Base-by-base conservation (phyloP, 2,797 vertebrate genomes). In the Tragelaphus eurycerus region DNA sequence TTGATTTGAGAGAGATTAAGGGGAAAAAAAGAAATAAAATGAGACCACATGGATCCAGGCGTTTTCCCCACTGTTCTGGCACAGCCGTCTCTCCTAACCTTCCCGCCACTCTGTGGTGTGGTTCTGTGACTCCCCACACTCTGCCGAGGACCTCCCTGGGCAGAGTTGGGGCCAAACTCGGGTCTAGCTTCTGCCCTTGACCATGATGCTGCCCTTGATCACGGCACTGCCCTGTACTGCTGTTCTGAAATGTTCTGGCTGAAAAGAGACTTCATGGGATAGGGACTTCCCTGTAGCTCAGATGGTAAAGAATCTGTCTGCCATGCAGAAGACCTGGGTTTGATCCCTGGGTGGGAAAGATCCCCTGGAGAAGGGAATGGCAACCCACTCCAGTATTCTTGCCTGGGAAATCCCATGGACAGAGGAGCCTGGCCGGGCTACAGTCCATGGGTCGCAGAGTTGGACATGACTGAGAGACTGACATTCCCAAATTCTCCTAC, bases 121-220 rank as follows among this genome's bases (percentile, higher is more conserved):
- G 38, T 1, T 4, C 27, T 23, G 7, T 3, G 7, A 38, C 25
- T 4, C 15, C 6, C 17, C 57, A 38, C 7, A 0, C 19, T 48
- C 62, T 25, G 27, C 23, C 2, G 14, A 86, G 57, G 29, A 1
- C 1, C 15, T 3, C 25, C 6, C 23, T 0, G 0, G 0, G 50
- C 29, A 34, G n/a, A 81, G 46, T 3, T 10, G 31, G 43, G 25
- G 25, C 19, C 2, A 3, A 38, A 29, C 34, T 46, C 14, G 27
- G 46, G 34, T 27, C 74, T 27, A 7, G 12, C 78, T 50, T 34
- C 29, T 50, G 62, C 7, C 21, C 89, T 74, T 31, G 9, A 31
- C 27, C 25, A 43, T 43, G 38, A 25, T 25, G 71, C n/a, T 64
- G 71, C 4, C 25, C 91, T 84, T 50, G 9, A 25, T 19, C 25